These are phyloP conservation scores for Erpetoichthys calabaricus DNA, from an alignment of 2,797 vertebrate species.

Conservation along the genomic window DNA sequence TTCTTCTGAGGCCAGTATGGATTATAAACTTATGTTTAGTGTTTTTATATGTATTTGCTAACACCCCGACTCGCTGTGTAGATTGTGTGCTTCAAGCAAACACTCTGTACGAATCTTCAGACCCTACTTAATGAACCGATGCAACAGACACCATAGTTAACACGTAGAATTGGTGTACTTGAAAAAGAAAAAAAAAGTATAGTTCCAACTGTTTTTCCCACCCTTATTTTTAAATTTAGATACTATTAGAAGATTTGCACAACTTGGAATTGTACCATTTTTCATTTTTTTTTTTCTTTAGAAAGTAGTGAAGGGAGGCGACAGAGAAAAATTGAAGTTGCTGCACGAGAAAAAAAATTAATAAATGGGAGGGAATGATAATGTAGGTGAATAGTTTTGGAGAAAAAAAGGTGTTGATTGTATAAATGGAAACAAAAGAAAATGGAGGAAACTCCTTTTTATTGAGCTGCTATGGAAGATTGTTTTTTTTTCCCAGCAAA, in stretches of 20 bases:
- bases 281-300: constrained; percentile 37
- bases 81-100: constrained; percentile 6
- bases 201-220: constrained; percentile 32
- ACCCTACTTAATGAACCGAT: constrained; percentile 21
- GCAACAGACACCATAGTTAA: constrained; percentile 32
- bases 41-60: constrained; percentile 17
- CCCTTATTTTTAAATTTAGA: constrained; percentile 28
- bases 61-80: constrained; percentile 15
- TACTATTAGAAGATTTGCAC: constrained; percentile 77
- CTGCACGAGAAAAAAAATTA: constrained; percentile 35
- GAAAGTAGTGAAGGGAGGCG: constrained; percentile 50
- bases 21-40: constrained; percentile 37
- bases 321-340: constrained; percentile 42
- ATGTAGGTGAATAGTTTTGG: constrained; percentile 51
- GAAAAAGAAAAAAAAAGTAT: constrained; percentile 28
- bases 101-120: constrained; percentile 5
- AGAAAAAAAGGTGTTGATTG: constrained; percentile 62
- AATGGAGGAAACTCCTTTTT: constrained; percentile 54
- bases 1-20: constrained; percentile 65
- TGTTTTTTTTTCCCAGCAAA: constrained; percentile 55
- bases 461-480: constrained; percentile 85
- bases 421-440: constrained; percentile 40
- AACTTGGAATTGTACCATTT: constrained; percentile 57
- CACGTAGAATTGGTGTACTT: constrained; percentile 32
- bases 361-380: constrained; percentile 46